These are phyloP conservation scores for Ailurus styani DNA, from an alignment of 2,113 vertebrate species.

Conservation along the genomic window DNA sequence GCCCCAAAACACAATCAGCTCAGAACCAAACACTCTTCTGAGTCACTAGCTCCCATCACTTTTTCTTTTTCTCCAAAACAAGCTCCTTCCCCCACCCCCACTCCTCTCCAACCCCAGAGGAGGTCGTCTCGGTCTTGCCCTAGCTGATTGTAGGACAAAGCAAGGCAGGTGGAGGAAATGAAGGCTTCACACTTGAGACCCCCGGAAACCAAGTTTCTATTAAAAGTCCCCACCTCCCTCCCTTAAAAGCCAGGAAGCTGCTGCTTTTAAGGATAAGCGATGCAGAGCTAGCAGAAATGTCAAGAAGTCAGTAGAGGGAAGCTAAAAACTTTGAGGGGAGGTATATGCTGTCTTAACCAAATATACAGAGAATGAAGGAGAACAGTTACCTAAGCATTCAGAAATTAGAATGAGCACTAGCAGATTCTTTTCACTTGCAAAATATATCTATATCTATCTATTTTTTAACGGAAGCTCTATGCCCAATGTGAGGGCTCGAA, in stretches of 20 bases:
- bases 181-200: conserved; percentile 68
- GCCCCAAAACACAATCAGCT: not conserved
- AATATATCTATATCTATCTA: not conserved
- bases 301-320: conserved; percentile 52
- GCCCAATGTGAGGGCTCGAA: not conserved
- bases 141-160: conserved; percentile 57
- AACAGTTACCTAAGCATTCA: not conserved
- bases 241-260: conserved; percentile 58
- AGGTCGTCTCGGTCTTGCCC: conserved; percentile 43
- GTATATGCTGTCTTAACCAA: conserved; percentile 11
- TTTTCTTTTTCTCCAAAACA: conserved; percentile 38
- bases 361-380: not conserved
- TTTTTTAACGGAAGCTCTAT: too few species aligned
- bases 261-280: conserved; percentile 55
- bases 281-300: conserved; percentile 52
- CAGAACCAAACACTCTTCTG: conserved; percentile 12
- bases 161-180: conserved; percentile 65
- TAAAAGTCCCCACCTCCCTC: conserved; percentile 46
- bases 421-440: not conserved
- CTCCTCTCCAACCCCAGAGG: conserved; percentile 2
- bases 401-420: not conserved
- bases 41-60: conserved; percentile 12
- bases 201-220: conserved; percentile 59
- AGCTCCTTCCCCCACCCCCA: conserved; percentile 5
- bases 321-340: conserved; percentile 33